Conservation (phyloP, 2,113 vertebrate species). For the Aspidoscelis tigris region DNA sequence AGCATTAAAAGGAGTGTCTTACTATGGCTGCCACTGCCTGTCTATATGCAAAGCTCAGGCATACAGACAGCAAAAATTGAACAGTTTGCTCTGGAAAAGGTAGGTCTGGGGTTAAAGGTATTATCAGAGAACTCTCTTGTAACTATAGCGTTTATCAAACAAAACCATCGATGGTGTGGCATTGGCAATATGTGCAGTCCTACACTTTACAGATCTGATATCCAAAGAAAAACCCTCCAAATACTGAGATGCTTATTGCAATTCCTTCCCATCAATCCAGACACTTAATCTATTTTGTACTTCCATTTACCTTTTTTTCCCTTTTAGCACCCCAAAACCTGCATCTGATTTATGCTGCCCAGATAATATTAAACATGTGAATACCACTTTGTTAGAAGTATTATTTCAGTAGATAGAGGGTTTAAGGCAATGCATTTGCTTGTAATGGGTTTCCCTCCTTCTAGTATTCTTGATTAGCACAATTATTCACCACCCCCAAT, state of each 20-base stretch:
- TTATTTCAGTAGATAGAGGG: constrained; percentile 85
- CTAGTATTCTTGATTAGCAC: constrained; percentile 62
- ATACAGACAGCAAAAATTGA: constrained; percentile 52
- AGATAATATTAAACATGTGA: constrained; percentile 58
- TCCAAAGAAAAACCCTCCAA: constrained; percentile 74
- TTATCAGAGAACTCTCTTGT: constrained; percentile 43
- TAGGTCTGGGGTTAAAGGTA: background rate
- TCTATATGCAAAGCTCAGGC: constrained; percentile 14
- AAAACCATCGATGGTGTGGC: constrained; percentile 64
- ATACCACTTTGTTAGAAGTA: constrained; percentile 66
- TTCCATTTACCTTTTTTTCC: constrained; percentile 46
- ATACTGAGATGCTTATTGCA: constrained; percentile 79
- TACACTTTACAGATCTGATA: constrained; percentile 50
- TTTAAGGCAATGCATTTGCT: constrained; percentile 94
- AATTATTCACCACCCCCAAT: constrained; percentile 59
- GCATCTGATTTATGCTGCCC: constrained; percentile 42
- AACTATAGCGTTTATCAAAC: constrained; percentile 44
- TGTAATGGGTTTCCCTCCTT: constrained; percentile 70
- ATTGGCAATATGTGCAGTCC: constrained; percentile 52
- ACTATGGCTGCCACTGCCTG: constrained; percentile 25
- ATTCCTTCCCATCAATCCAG: constrained; percentile 63
- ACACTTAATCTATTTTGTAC: constrained; percentile 31
- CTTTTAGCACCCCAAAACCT: constrained; percentile 35
- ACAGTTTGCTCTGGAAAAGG: constrained; percentile 41
- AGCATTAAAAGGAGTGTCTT: constrained; percentile 14